Evolutionary conservation across 2,113 vertebrate genomes (phyloP).

Genomic region (Sorex araneus): DNA sequence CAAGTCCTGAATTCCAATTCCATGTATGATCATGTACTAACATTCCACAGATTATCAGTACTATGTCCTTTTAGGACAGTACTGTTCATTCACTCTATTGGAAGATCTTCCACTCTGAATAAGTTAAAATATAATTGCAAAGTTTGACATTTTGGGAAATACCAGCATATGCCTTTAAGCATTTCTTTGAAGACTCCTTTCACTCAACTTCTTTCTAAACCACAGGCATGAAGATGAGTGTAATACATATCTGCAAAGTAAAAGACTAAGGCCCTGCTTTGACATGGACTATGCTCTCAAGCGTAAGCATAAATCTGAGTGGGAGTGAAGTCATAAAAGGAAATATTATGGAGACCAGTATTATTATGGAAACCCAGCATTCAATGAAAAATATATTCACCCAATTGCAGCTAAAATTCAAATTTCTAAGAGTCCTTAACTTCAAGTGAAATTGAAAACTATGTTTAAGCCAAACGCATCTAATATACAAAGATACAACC

Average conservation of each 20-base stretch:
- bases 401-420: constrained; percentile 62
- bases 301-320: constrained; percentile 58
- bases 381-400: constrained; percentile 56
- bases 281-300: constrained; percentile 63
- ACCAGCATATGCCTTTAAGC: constrained; percentile 71
- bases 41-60: too few relatives aligned
- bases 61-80: constrained; percentile 56
- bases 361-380: constrained; percentile 72
- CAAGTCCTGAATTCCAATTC: constrained; percentile 81
- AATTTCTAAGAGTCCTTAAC: constrained; percentile 60
- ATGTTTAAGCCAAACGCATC: constrained; percentile 68
- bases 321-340: constrained; percentile 51
- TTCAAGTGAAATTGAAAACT: constrained; percentile 64
- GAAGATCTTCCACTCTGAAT: constrained; percentile 58
- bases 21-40: constrained; percentile 59
- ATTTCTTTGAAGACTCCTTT: constrained; percentile 65
- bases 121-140: constrained; percentile 67
- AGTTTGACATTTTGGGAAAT: constrained; percentile 79
- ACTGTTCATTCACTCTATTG: constrained; percentile 49
- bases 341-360: constrained; percentile 20
- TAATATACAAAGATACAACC: constrained; percentile 67
- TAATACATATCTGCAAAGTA: constrained; percentile 20
- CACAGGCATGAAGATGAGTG: constrained; percentile 43
- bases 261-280: constrained; percentile 52
- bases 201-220: constrained; percentile 49